Base-by-base conservation (phyloP, 2,113 vertebrate species). In the Actenoides hombroni region DNA sequence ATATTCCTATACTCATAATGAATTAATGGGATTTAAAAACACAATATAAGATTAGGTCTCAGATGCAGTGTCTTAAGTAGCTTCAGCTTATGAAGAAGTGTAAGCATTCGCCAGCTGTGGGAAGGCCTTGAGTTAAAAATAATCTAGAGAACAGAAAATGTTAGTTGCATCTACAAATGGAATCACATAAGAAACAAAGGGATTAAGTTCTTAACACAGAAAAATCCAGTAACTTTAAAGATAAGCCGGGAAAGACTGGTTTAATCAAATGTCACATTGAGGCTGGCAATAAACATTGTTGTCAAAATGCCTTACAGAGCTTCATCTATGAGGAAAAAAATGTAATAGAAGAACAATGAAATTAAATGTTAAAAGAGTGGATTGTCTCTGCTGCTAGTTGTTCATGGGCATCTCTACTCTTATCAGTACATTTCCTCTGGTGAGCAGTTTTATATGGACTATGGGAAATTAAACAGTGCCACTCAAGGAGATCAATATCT, bases 211-310 rank as follows among this genome's bases (percentile, higher is more conserved):
- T 96, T 95, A 97, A 89, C 13, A 33, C 46, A 81, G 68, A 76
- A 96, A 67, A 97, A 92, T 87, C 56, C 39, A 92, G 69, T 90
- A 94, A 81, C 87, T 94, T 97, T 79, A 94, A 86, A 95, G 78
- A 80, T 79, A 96, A 97, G 5, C 37, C 61, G 37, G 70, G 69
- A 90, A 95, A 84, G 31, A 44, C 51, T 81, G 84, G 26, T 77
- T 97, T 97, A 96, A 97, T 94, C 81, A 94, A 97, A 97, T 81
- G 74, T 82, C 60, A 83, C n/a, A 76, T 87, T 61, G 59, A 96
- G 77, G 85, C 33, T 77, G 78, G 46, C 60, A 79, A n/a, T 83
- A 75, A 86, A 83, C 65, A 59, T 88, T 95, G 49, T 76, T 92
- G 69, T 89, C 4, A 0, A 95, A 82, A 82, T 80, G 28, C 25